These are phyloP conservation scores for Artibeus lituratus DNA, from an alignment of 2,797 vertebrate species.

Conservation along the genomic window DNA sequence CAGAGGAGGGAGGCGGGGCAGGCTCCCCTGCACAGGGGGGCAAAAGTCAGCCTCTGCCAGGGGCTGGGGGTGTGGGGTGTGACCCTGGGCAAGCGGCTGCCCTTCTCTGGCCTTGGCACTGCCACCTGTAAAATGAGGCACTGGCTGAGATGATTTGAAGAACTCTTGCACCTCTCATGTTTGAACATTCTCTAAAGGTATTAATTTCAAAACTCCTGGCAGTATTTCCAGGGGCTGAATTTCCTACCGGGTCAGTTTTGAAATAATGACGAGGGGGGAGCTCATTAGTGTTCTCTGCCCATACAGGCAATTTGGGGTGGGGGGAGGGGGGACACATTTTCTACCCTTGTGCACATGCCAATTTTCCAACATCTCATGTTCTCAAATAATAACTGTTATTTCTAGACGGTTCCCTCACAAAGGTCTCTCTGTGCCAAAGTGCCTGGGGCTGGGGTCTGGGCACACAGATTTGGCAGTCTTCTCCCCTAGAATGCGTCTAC, in stretches of 20 bases:
- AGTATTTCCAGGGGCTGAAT: constrained; percentile 64
- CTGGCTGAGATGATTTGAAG: constrained; percentile 4
- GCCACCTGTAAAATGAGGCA: background rate
- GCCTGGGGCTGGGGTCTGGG: constrained; percentile 50
- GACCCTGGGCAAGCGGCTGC: background rate
- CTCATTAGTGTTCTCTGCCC: constrained; percentile 69
- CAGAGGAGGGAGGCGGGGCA: background rate
- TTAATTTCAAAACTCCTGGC: constrained; percentile 60
- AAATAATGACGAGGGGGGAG: constrained; percentile 67
- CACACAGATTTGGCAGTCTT: background rate
- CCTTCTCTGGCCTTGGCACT: background rate
- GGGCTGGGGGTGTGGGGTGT: rapidly evolving
- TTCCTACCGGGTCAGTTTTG: constrained; percentile 73
- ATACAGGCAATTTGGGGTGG: background rate
- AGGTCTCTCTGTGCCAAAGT: constrained; percentile 49
- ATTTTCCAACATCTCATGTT: constrained; percentile 50
- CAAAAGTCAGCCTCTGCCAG: no score
- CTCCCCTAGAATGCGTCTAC: constrained; percentile 36
- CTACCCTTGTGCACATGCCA: constrained; percentile 9
- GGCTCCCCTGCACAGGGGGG: background rate
- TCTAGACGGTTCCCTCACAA: constrained; percentile 36
- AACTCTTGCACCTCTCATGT: background rate
- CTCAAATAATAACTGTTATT: constrained; percentile 50
- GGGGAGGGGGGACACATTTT: background rate
- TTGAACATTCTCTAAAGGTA: constrained; percentile 38